Conservation (phyloP, 2,113 vertebrate species). For the Epinephelus cyanopodus region DNA sequence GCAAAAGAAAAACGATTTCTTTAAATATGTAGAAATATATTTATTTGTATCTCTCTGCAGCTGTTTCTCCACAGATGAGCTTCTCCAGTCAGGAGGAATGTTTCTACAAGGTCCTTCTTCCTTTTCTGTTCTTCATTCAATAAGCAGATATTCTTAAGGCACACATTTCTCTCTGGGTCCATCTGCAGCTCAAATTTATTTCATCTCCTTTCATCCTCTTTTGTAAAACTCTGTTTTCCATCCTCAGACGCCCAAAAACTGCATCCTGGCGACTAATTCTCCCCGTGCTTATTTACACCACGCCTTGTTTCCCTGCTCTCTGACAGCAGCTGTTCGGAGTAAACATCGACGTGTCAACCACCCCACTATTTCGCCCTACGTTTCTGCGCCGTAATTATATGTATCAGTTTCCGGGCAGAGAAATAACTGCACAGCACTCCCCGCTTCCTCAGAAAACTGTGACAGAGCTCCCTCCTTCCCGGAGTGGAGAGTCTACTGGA, state of each 20-base stretch:
- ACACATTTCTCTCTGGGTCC: background rate
- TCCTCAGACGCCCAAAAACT: conserved; percentile 38
- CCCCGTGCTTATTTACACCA: conserved; percentile 54
- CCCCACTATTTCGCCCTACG: conserved; percentile 59
- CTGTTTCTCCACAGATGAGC: background rate
- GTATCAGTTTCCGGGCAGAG: conserved; percentile 65
- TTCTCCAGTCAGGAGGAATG: background rate
- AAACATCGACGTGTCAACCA: conserved; percentile 68
- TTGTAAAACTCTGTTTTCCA: conserved; percentile 11
- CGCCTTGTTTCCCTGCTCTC: conserved; percentile 61
- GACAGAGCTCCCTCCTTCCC: conserved; percentile 52
- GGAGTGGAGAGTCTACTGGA: conserved; percentile 21
- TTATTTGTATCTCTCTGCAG: background rate
- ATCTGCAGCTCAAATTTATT: background rate
- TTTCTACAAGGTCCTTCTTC: background rate
- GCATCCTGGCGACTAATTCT: conserved; percentile 44
- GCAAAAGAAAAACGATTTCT: too few species aligned
- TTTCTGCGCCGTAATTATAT: conserved; percentile 65
- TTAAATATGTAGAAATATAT: background rate
- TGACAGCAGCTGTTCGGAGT: conserved; percentile 68
- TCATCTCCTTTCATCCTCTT: conserved; percentile 3
- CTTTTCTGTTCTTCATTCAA: background rate
- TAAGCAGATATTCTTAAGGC: conserved; percentile 21
- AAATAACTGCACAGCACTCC: conserved; percentile 55
- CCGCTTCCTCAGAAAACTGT: conserved; percentile 37